phyloP scores from a whole-genome alignment of 2,113 vertebrate genomes.

The Petromus typicus region DNA sequence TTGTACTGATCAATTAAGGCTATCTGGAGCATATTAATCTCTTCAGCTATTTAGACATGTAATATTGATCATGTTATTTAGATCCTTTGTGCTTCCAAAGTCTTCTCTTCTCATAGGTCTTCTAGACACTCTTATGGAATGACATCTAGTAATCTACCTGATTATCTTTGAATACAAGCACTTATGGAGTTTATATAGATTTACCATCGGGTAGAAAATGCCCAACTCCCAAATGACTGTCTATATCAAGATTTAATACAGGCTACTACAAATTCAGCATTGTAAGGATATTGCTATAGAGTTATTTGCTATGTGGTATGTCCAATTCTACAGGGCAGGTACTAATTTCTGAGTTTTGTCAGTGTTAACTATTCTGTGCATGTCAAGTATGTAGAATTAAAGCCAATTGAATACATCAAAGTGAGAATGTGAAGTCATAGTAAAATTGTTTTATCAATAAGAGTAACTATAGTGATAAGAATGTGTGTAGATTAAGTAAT shows the following conservation, averaged over 20 bases:
- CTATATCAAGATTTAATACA: not conserved
- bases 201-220: not conserved
- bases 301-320: not conserved
- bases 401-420: not conserved
- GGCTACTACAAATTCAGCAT: not conserved
- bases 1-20: not conserved
- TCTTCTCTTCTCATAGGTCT: not conserved
- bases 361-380: not conserved
- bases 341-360: not conserved
- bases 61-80: not conserved
- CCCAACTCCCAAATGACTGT: fast-evolving
- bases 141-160: not conserved
- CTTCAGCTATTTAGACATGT: not conserved
- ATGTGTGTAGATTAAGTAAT: not conserved
- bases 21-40: not conserved
- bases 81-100: not conserved
- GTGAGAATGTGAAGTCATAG: not conserved
- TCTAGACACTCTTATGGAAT: not conserved
- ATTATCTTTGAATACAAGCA: not conserved
- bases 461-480: not conserved
- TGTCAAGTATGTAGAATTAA: not conserved
- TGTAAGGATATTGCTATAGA: not conserved
- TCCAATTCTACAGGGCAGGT: not conserved
- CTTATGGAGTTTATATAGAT: not conserved
- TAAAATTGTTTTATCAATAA: not conserved